These are phyloP conservation scores for Cryptus armator DNA, from an alignment of 2,888 invertebrate genomes.

Conservation along the genomic window DNA sequence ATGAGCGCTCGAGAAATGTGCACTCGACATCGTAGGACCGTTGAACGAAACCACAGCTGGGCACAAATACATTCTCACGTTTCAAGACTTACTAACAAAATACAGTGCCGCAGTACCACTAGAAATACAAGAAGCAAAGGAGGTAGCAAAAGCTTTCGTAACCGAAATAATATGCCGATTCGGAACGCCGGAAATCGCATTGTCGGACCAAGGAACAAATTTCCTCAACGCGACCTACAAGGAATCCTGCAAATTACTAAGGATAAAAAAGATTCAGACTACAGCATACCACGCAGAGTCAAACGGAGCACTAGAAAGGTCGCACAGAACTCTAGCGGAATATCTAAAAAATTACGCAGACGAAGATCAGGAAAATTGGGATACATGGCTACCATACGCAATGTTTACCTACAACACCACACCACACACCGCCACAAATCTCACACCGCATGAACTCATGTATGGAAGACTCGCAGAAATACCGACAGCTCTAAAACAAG, in stretches of 20 bases:
- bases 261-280: slow-evolving; percentile 61
- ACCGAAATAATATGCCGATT: slow-evolving; percentile 60
- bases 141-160: slow-evolving; percentile 54
- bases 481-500: slow-evolving; percentile 40
- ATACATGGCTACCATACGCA: slow-evolving; percentile 68
- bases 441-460: slow-evolving; percentile 43
- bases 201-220: slow-evolving; percentile 69
- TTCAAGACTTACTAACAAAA: slow-evolving; percentile 56
- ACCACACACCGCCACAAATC: slow-evolving; percentile 58
- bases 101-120: slow-evolving; percentile 53
- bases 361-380: slow-evolving; percentile 70
- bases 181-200: slow-evolving; percentile 67
- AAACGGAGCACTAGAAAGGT: slow-evolving; percentile 64
- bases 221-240: slow-evolving; percentile 65
- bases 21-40: slow-evolving; percentile 70
- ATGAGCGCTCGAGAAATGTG: slow-evolving; percentile 63
- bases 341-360: slow-evolving; percentile 70
- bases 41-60: slow-evolving; percentile 52
- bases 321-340: slow-evolving; percentile 68
- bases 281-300: slow-evolving; percentile 71
- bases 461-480: slow-evolving; percentile 45
- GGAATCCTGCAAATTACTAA: slow-evolving; percentile 59
- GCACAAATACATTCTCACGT: slow-evolving; percentile 66
- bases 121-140: slow-evolving; percentile 61
- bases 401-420: slow-evolving; percentile 70